Percentiles rank a stretch among this genome's conserved stretches.
Evolutionary conservation across 2,113 vertebrate species (phyloP).

Genomic region (Nematolebias whitei): DNA sequence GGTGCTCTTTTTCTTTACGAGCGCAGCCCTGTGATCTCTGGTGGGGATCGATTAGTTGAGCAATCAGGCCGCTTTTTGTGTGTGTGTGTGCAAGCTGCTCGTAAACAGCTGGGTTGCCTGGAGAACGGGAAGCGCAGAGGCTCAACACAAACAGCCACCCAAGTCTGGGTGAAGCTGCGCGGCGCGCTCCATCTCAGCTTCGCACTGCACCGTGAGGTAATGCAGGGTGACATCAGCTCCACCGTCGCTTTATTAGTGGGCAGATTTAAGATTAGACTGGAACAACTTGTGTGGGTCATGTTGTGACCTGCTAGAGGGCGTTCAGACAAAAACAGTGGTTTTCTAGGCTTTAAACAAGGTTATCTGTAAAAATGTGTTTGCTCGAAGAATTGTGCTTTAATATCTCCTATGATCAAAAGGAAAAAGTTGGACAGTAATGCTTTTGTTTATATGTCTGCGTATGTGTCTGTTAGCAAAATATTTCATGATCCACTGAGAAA

Average conservation of each 20-base stretch:
- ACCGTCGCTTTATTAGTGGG: constrained; percentile 32
- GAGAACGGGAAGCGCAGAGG: constrained; percentile 62
- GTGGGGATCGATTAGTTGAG: constrained; percentile 81
- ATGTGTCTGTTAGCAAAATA: too few species aligned
- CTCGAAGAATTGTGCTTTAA: too few species aligned
- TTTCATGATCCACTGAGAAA: too few species aligned
- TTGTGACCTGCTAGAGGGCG: constrained; percentile 17
- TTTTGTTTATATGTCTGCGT: too few species aligned
- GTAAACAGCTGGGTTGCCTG: constrained; percentile 74
- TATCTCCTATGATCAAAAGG: too few species aligned
- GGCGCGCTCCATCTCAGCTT: constrained; percentile 13
- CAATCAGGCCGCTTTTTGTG: constrained; percentile 74
- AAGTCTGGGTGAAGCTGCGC: constrained; percentile 40
- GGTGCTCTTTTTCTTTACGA: constrained; percentile 70
- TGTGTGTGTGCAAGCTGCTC: constrained; percentile 61
- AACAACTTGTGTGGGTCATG: constrained; percentile 30
- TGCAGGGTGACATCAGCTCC: constrained; percentile 56
- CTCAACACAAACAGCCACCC: constrained; percentile 74
- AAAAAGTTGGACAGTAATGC: too few species aligned
- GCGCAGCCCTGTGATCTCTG: constrained; percentile 75
- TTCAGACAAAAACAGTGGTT: constrained; percentile 35
- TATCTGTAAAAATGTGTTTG: background rate
- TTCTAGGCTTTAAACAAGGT: constrained; percentile 16
- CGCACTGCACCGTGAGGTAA: constrained; percentile 46
- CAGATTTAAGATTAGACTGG: constrained; percentile 46